These are phyloP conservation scores for Vannuccia rotundouncinata DNA, from an alignment of 2,888 invertebrate genomes.

Conservation along the genomic window DNA sequence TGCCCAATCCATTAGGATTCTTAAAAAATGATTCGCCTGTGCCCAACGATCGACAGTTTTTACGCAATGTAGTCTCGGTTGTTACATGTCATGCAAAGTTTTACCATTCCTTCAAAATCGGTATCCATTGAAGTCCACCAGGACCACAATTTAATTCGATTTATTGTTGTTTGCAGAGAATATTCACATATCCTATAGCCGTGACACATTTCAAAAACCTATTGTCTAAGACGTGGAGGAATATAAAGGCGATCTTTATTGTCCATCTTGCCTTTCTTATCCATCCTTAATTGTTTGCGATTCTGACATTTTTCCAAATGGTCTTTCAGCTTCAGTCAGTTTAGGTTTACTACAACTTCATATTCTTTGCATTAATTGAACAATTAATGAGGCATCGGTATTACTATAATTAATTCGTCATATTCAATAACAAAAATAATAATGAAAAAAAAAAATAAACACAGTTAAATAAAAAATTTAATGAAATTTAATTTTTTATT, in stretches of 20 bases:
- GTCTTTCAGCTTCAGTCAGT: slow-evolving; percentile 25
- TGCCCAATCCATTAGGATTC: slow-evolving; percentile 35
- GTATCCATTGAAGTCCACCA: slow-evolving; percentile 1
- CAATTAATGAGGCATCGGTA: too few relatives aligned
- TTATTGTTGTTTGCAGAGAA: slow-evolving; percentile 7
- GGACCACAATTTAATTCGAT: neutral
- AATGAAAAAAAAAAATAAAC: too few relatives aligned
- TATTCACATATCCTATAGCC: neutral
- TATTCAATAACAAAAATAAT: too few relatives aligned
- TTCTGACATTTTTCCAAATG: slow-evolving; percentile 12
- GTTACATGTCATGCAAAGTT: slow-evolving; percentile 2
- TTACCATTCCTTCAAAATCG: slow-evolving; percentile 25
- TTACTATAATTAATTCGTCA: too few relatives aligned
- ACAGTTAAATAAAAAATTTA: too few relatives aligned
- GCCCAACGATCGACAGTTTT: slow-evolving; percentile 24
- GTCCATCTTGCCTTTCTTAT: slow-evolving; percentile 30
- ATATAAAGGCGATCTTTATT: slow-evolving; percentile 13
- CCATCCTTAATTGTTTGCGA: slow-evolving; percentile 30
- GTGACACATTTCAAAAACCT: slow-evolving; percentile 27
- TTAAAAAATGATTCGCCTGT: slow-evolving; percentile 13
- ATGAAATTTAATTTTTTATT: too few relatives aligned
- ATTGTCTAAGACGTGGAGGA: slow-evolving; percentile 18
- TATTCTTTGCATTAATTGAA: slow-evolving; percentile 25
- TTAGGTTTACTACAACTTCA: slow-evolving; percentile 23
- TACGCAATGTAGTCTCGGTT: neutral